Evolutionary conservation across 2,888 invertebrate species (phyloP).

Genomic region (Phoenoteleia sp.): DNA sequence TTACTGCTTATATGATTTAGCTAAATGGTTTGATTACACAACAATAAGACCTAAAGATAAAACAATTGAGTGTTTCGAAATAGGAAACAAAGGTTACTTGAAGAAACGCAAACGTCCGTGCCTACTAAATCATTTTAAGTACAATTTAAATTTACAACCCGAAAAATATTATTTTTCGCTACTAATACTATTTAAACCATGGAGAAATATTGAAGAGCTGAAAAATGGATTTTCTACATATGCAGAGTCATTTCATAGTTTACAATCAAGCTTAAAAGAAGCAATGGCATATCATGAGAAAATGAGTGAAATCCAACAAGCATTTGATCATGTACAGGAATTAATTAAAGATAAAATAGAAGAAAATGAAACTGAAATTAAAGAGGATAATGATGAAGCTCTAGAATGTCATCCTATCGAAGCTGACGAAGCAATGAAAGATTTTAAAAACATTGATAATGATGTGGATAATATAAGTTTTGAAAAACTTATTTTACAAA

Average conservation of each 20-base stretch:
- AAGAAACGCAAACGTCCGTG: conserved; percentile 70
- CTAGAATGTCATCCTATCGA: conserved; percentile 58
- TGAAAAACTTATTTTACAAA: conserved; percentile 65
- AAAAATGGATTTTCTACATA: conserved; percentile 58
- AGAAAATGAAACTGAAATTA: conserved; percentile 21
- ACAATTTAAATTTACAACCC: conserved; percentile 38
- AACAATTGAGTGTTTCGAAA: neutral
- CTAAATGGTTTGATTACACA: conserved; percentile 57
- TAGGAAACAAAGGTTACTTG: neutral
- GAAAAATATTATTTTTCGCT: conserved; percentile 60
- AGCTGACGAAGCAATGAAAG: conserved; percentile 38
- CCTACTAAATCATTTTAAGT: conserved; percentile 76
- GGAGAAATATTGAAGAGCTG: conserved; percentile 57
- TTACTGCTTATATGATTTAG: conserved; percentile 64
- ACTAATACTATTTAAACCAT: conserved; percentile 60
- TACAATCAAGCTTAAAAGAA: conserved; percentile 35
- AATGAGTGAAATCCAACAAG: conserved; percentile 40
- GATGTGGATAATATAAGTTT: conserved; percentile 11
- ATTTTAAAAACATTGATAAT: conserved; percentile 56
- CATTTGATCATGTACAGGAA: neutral
- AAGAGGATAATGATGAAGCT: conserved; percentile 46
- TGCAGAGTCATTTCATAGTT: conserved; percentile 5
- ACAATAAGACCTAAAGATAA: conserved; percentile 6
- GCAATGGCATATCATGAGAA: conserved; percentile 35
- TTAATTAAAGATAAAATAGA: neutral